Evolutionary conservation across 2,888 invertebrate genomes (phyloP).

Genomic region (Coremacera marginata): DNA sequence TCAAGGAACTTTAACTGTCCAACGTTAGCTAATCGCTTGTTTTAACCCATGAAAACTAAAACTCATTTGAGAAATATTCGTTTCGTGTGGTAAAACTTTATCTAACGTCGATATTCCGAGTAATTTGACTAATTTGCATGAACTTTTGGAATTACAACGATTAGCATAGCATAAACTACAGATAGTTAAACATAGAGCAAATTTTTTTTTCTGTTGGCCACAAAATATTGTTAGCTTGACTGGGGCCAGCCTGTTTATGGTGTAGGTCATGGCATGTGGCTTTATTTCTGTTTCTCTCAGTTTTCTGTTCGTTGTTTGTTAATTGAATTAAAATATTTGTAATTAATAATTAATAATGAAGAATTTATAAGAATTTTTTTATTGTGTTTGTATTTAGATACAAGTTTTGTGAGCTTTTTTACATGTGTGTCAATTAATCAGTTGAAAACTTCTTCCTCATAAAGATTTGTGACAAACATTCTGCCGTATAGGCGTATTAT

Average conservation of each 20-base stretch:
- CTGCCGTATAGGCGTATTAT: not conserved
- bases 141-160: not conserved
- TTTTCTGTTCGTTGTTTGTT: not conserved
- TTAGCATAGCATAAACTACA: not conserved
- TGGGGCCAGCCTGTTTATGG: no score
- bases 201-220: no score
- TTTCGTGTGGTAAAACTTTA: not conserved
- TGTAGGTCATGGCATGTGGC: not conserved
- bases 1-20: no score
- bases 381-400: no score
- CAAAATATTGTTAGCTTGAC: no score
- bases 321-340: not conserved
- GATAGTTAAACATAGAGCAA: not conserved
- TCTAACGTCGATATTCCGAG: not conserved
- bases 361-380: constrained; percentile 27
- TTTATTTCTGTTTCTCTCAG: not conserved
- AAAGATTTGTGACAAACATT: no score
- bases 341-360: no score
- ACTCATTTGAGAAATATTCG: not conserved
- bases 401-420: no score
- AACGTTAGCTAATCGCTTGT: no score
- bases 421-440: no score
- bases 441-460: no score
- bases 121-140: constrained; percentile 18
- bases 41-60: not conserved